Base-by-base conservation (phyloP, 2,797 vertebrate genomes). In the Gallinago solitaria region DNA sequence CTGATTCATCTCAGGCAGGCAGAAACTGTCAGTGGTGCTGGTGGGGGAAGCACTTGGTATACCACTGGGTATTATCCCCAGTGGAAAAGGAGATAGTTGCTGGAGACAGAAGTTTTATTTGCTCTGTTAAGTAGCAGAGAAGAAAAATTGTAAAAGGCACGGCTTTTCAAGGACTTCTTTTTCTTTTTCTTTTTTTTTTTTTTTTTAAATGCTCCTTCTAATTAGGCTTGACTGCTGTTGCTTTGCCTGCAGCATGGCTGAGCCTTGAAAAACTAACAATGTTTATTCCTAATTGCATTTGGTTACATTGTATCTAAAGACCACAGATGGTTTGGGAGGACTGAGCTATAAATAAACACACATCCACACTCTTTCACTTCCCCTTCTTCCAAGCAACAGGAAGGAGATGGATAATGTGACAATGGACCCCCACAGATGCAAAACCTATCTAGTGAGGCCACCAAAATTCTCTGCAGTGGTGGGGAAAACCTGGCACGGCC, bases 291-390 rank as follows among this genome's bases (percentile, higher is more conserved):
- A 67, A 67, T 83, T 71, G 28, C 9, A 16, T 65, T 48, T 68
- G 74, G 61, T 71, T 71, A 8, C 53, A 53, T 41, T 43, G 41
- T 48, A 16, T 60, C n/a, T 41, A 33, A 70, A 87, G 57, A 65
- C n/a, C 33, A 67, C 9, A 54, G 61, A 15, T 12, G 33, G 56
- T 41, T 74, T 1, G 3, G n/a, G 41, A 33, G 17, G 51, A 11
- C 32, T 48, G 61, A 57, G 37, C 39, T 81, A 59, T 30, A 73
- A 76, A 39, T 5, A 43, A 41, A 53, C 1, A 4, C 9, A 16
- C 11, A 2, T 0, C 1, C 2, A 0, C 4, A 0, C 14, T n/a
- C 3, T 32, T 8, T 41, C 21, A 24, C 11, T n/a, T 50, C 16
- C 19, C 13, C 9, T 43, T 16, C 47, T 82, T 45, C 39, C 11